A percentile compares a stretch with the other conserved stretches of the same genome.
Evolutionary conservation across 2,888 invertebrate species (phyloP).

Genomic region (Nowickia ferox): DNA sequence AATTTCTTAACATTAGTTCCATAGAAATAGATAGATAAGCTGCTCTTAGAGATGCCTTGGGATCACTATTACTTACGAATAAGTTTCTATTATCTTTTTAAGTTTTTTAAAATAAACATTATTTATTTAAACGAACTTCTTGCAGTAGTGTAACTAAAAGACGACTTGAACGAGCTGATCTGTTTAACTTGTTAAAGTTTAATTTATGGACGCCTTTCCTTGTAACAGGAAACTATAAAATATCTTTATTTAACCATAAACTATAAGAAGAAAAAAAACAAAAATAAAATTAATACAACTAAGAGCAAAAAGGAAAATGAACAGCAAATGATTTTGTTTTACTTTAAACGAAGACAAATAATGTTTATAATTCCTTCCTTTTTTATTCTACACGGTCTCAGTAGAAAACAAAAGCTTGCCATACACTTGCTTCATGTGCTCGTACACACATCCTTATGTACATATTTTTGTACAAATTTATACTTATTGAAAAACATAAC

Average conservation of each 20-base stretch:
- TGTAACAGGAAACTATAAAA: constrained; percentile 71
- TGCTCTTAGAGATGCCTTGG: no score
- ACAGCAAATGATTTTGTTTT: neutral
- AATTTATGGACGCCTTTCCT: constrained; percentile 68
- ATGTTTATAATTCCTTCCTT: neutral
- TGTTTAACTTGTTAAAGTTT: constrained; percentile 4
- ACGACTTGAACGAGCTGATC: neutral
- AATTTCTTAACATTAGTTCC: no score
- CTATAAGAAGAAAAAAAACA: constrained; percentile 26
- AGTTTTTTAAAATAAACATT: no score
- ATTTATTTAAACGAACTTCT: neutral
- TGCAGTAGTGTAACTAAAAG: neutral
- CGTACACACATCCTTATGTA: no score
- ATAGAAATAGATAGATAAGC: no score
- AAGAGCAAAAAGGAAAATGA: neutral
- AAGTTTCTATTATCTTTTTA: no score
- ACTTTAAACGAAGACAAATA: constrained; percentile 18
- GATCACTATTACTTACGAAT: no score
- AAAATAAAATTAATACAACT: constrained; percentile 5
- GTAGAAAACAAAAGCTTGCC: neutral
- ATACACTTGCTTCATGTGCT: neutral
- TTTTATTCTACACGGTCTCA: neutral
- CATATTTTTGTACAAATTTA: neutral
- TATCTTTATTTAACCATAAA: constrained; percentile 66
- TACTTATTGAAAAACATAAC: constrained; percentile 32